These are phyloP conservation scores for Ciconia maguari DNA, from an alignment of 2,113 vertebrate species.

Conservation along the genomic window DNA sequence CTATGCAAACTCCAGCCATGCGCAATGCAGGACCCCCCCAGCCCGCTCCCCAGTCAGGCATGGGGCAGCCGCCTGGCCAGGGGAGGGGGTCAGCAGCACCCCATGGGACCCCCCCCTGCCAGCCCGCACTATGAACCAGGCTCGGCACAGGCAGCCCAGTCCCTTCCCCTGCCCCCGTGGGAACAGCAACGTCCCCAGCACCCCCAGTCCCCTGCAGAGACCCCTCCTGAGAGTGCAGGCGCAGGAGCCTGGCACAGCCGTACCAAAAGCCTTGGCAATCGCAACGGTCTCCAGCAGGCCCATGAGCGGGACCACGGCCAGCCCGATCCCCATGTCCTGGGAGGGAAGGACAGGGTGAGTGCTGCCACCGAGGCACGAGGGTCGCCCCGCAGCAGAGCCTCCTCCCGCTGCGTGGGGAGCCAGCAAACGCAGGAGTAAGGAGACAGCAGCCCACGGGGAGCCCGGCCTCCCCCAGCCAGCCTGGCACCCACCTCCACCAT, in stretches of 20 bases:
- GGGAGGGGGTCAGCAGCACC: not conserved
- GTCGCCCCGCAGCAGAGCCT: not conserved
- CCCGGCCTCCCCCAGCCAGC: not conserved
- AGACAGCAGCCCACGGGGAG: not conserved
- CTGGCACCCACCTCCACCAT: slow-evolving; percentile 79
- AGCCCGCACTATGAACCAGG: accelerated
- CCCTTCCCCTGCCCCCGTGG: not conserved
- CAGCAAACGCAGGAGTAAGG: not conserved
- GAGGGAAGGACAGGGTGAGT: not conserved
- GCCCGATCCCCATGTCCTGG: slow-evolving; percentile 86
- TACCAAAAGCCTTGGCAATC: slow-evolving; percentile 95
- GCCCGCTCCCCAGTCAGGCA: accelerated
- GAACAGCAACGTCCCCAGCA: not conserved
- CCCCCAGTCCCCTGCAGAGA: not conserved
- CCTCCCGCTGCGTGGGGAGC: accelerated
- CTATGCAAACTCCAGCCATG: not conserved
- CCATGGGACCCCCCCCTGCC: accelerated
- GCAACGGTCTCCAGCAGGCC: slow-evolving; percentile 92
- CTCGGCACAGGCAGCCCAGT: not conserved
- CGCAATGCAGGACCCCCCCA: accelerated
- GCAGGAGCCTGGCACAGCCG: not conserved
- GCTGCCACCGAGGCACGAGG: accelerated
- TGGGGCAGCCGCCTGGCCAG: not conserved
- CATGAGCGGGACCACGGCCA: slow-evolving; percentile 90
- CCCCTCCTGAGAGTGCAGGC: accelerated